These are phyloP conservation scores for Drosophila macrospina DNA, from an alignment of 2,888 invertebrate genomes.

Conservation along the genomic window DNA sequence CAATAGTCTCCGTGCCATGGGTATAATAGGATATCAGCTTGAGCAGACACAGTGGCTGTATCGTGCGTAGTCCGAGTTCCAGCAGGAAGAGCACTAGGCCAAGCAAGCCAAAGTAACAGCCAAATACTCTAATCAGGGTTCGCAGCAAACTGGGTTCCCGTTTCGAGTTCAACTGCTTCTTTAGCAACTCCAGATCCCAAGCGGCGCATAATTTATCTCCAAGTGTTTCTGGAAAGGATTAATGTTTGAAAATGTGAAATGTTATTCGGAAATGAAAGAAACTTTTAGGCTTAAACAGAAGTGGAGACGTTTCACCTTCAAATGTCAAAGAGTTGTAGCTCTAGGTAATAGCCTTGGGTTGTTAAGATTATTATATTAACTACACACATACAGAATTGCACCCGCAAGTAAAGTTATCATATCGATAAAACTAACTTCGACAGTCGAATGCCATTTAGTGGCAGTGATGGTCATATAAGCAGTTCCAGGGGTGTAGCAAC, in stretches of 20 bases:
- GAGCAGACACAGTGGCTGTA: conserved; percentile 89
- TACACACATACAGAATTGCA: background rate
- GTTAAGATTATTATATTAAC: background rate
- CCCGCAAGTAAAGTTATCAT: conserved; percentile 3
- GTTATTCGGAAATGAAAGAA: too few species aligned
- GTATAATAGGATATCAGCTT: conserved; percentile 88
- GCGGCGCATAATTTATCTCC: conserved; percentile 87
- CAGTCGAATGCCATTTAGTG: background rate
- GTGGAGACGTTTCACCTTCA: background rate
- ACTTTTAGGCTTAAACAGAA: background rate
- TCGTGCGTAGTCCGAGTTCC: conserved; percentile 88
- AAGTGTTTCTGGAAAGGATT: conserved; percentile 84
- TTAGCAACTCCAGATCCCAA: conserved; percentile 87
- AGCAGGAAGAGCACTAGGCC: conserved; percentile 87
- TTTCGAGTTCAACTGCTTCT: conserved; percentile 76
- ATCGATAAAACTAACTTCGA: conserved; percentile 27
- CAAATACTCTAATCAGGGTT: conserved; percentile 87
- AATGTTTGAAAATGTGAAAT: too few species aligned
- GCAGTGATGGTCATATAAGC: conserved; percentile 7
- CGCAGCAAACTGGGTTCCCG: conserved; percentile 85
- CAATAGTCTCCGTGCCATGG: conserved; percentile 59
- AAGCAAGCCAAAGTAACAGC: conserved; percentile 87
- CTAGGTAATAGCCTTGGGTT: background rate
- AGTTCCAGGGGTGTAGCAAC: background rate
- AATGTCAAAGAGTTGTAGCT: background rate